Evolutionary conservation across 2,797 vertebrate species (phyloP), one percentile per base, ranked within the genome.

Genomic region (Rhodeus uyekii): DNA sequence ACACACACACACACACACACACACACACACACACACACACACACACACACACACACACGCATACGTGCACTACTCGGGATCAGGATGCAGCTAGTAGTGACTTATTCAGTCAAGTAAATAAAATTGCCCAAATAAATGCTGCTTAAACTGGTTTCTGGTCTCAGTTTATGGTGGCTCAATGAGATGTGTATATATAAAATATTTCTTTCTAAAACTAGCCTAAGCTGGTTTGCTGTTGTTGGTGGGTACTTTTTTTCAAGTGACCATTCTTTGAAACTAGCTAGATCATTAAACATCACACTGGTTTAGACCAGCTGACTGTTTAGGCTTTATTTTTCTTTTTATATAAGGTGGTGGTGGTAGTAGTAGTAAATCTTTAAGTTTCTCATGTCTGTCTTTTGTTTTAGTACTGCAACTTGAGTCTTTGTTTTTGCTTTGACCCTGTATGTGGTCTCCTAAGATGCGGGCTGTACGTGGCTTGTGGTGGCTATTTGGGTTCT

Each of bases 401-500:
- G 46, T 6, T 48, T 53, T n/a, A 27, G 16, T 27, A 4, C 10
- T 29, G 8, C 18, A 42, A 29, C 5, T 24, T 24, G 0, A 38
- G n/a, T n/a, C n/a, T n/a, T n/a, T 10, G 5, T 64, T 24, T 39
- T 44, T 6, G 9, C 19, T 32, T 53, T 36, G 34, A 46, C 9
- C 39, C 5, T 8, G 2, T 14, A 4, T 24, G 2, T 39, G 0
- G 65, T 6, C 9, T 38, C 16, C 80, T 63, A 78, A 96, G 95
- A 88, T 91, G 0, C 89, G 90, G 9, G 87, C 88, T 0, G 88
- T 89, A 78, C 92, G 85, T 38, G 87, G 92, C 5, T 55, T 95
- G 14, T 91, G 90, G 91, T 91, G 91, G 92, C 42, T 91, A 44
- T 73, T 95, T 38, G 93, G 93, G 4, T 90, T 88, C 81, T 85